Evolutionary conservation across 2,888 invertebrate species (phyloP), one percentile per base, ranked within the genome.

Genomic region (Laspeyria flexula): DNA sequence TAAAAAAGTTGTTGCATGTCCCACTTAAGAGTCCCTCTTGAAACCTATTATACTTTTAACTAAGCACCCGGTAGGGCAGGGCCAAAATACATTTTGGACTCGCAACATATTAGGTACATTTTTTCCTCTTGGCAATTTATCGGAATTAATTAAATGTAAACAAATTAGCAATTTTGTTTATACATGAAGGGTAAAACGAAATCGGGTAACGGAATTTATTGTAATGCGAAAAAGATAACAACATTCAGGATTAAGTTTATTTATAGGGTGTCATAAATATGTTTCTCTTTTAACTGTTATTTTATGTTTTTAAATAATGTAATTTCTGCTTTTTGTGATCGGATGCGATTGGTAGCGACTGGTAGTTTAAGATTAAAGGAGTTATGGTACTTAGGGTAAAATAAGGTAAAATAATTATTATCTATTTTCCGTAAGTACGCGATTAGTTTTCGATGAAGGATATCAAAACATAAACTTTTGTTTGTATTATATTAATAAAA

Each of bases 1-100:
- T 75, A 79, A 83, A 83, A 80, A 79, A 63, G 56, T 68, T 71
- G 64, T 65, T 75, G 73, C 74, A 75, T 80, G 77, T 77, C 70
- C 77, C 75, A 79, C 77, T 82, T 78, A 77, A 81, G 64, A 71
- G 74, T 62, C 73, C 73, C 84, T 81, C 85, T 88, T 84, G 83
- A 84, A 85, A 84, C 81, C 83, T 83, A 86, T 86, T 86, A 85
- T 81, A 84, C 81, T 81, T 83, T 83, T 77, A 85, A 83, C 81
- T 82, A 79, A 80, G 75, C 72, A 55, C 79, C 75, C 65, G 67
- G 48, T 68, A 65, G 62, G 64, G 61, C 58, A 67, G 72, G 58
- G 74, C 57, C 76, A 70, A 80, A 84, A 85, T 76, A 78, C 76
- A 79, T 68, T 68, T 64, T 60, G 50, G 60, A 60, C 35, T 42